Evolutionary conservation across 2,113 vertebrate species (phyloP), one percentile per base, ranked within the genome.

Genomic region (Orientallactaga bullata): DNA sequence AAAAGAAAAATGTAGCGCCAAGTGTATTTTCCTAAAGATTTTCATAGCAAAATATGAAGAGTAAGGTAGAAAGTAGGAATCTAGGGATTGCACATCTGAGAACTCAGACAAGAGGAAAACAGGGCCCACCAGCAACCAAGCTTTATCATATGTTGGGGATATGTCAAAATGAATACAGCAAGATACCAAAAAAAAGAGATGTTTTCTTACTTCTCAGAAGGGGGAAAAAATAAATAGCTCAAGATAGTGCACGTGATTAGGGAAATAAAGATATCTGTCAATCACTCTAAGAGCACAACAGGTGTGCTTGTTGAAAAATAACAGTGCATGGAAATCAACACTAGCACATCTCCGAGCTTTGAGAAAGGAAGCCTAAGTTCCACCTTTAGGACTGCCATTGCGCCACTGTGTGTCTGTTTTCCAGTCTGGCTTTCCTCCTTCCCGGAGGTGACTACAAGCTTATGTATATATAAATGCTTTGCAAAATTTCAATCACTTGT

Each of bases 241-340:
- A 65, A 76, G 81, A 72, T 76, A 24, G 47, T 42, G 15, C 21
- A 28, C 58, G n/a, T 35, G 28, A 35, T 79, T 51, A 35, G 82
- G 58, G 82, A 94, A 73, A 89, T 80, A 77, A 85, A 95, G 79
- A n/a, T 72, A 77, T 88, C 88, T 94, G 89, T 8, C 74, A 90
- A 6, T 88, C 82, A 28, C 79, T 88, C 60, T 42, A 26, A 85
- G 72, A 92, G 30, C 47, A 58, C 55, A 85, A 66, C 30, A 94
- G 78, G 72, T 73, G 12, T 39, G 18, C 95, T 90, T 80, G 71
- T 71, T 15, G 55, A 63, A 79, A 89, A 87, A 71, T 63, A 80
- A 58, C 35, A 24, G 30, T 81, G 35, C 23, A 3, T 76, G 32
- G 63, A 91, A 94, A 74, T 93, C 39, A 28, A 35, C 74, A 66